Conservation (phyloP, 1,140 invertebrate genomes). For the Ericerus pela region DNA sequence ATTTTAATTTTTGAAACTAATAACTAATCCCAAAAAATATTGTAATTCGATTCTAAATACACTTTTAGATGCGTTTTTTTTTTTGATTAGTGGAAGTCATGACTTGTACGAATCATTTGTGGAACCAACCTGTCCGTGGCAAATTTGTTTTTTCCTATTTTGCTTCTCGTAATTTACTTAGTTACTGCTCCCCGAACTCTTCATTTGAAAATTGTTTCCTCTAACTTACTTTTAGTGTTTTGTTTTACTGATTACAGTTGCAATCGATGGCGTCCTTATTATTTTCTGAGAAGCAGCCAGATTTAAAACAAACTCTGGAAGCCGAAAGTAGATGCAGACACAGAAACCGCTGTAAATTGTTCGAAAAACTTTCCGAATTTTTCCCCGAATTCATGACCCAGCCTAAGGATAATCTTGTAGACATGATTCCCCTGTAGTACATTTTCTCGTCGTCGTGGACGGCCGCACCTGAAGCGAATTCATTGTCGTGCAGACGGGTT, state of each 20-base stretch:
- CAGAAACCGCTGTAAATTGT: constrained; percentile 41
- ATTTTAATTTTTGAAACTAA: too few relatives aligned
- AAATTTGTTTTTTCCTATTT: too few relatives aligned
- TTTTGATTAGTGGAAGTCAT: too few relatives aligned
- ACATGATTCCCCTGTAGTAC: constrained; percentile 18
- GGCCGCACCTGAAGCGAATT: too few relatives aligned
- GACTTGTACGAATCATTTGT: too few relatives aligned
- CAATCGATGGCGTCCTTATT: constrained; percentile 36
- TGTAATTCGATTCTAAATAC: too few relatives aligned
- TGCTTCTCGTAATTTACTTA: not conserved
- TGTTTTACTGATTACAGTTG: constrained; percentile 31
- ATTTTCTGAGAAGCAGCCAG: constrained; percentile 32
- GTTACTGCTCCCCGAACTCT: constrained; percentile 25
- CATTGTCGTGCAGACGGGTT: too few relatives aligned
- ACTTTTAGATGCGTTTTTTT: too few relatives aligned
- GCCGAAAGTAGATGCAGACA: constrained; percentile 24
- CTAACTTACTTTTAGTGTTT: constrained; percentile 17
- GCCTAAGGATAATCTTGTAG: constrained; percentile 33
- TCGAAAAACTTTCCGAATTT: constrained; percentile 46
- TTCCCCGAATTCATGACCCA: constrained; percentile 56
- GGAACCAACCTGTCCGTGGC: too few relatives aligned
- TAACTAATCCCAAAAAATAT: too few relatives aligned
- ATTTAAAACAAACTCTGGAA: constrained; percentile 23
- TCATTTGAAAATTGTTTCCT: constrained; percentile 12
- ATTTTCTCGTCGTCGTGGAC: too few relatives aligned